Evolutionary conservation across 2,113 vertebrate species (phyloP).

Genomic region (Podarcis muralis): DNA sequence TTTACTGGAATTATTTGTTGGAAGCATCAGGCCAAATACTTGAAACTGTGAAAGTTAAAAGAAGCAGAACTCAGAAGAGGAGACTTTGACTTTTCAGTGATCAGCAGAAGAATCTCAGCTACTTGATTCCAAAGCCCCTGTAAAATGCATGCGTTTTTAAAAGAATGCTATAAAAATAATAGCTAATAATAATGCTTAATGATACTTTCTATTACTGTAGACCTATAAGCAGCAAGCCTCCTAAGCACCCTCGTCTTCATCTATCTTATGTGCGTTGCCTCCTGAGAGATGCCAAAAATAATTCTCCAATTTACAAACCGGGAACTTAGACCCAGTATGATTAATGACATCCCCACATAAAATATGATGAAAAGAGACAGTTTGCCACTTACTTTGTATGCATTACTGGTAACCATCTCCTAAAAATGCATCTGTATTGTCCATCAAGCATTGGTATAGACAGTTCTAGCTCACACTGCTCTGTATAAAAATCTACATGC

Average conservation of each 20-base stretch:
- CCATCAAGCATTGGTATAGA: neutral
- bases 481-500: neutral
- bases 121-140: neutral
- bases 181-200: neutral
- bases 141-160: neutral
- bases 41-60: conserved; percentile 6
- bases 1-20: conserved; percentile 21
- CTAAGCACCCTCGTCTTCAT: neutral
- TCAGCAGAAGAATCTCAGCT: conserved; percentile 1
- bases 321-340: neutral
- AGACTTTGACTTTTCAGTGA: conserved; percentile 2
- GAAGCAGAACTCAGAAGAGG: conserved; percentile 8
- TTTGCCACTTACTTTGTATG: neutral
- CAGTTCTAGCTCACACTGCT: neutral
- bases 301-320: neutral
- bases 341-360: neutral
- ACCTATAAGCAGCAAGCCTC: neutral
- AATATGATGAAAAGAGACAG: neutral
- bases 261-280: neutral
- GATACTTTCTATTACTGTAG: neutral
- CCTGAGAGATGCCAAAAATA: neutral
- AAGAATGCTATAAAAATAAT: neutral
- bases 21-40: conserved; percentile 19
- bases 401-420: neutral
- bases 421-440: neutral